Base-by-base conservation (phyloP, 2,888 invertebrate species). In the Cepaea hortensis region DNA sequence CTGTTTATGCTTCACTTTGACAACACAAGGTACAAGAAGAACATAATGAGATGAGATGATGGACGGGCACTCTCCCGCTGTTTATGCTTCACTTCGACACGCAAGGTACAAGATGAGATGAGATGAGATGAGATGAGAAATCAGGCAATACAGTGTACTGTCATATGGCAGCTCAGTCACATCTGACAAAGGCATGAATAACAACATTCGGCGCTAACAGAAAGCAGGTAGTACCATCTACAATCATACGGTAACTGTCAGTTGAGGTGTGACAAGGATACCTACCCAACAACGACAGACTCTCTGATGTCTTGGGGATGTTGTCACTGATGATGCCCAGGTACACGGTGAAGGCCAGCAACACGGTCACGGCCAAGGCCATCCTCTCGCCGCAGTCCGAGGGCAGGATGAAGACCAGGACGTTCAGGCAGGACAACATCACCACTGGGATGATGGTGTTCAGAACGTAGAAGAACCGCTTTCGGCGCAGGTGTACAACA, bases 261-360 rank as follows among this genome's bases (percentile, higher is more conserved):
- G 13, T 20, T 20, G 65, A 73, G n/a, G 18, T n/a, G 15, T n/a
- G n/a, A 20, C 7, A 20, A 13, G 15, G 75, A 18, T 5, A 87
- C 88, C n/a, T 85, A 91, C 91, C 91, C 77, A 91, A 81, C 7
- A 91, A 87, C 46, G 91, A 91, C n/a, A 91, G 85, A 70, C 91
- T 91, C 85, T 91, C 90, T 18, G 91, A 91, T 7, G 91, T 91
- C 81, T 91, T 91, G 13, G 91, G 91, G 89, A 91, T 91, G 85
- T 90, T 90, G 85, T 91, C 91, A 50, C 90, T 91, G 73, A 91
- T 90, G 72, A 91, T 90, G 84, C 91, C 90, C 84, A 91, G 90
- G 84, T 91, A 91, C n/a, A 91, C 91, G 15, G 91, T 91, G 81
- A 91, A 91, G 18, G 91, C 91, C 81, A 91, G 87, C 13, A 91